A percentile compares a stretch with the other conserved stretches of the same genome.
Conservation (phyloP, 2,113 vertebrate species). For the Ophiodon elongatus region DNA sequence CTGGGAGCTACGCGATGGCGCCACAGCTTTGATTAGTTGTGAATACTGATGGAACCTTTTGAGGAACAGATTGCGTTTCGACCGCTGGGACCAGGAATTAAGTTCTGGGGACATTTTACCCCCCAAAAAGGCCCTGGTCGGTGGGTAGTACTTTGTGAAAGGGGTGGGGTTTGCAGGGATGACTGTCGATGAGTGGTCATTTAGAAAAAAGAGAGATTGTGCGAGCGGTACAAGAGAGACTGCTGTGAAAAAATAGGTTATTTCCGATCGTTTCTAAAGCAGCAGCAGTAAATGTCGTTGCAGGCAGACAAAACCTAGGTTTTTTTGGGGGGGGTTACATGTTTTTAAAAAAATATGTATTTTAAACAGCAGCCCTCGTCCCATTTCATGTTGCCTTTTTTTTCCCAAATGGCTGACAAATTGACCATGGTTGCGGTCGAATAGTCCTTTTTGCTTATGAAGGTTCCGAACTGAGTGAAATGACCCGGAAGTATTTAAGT, state of each 20-base stretch:
- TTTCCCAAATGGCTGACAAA: background rate
- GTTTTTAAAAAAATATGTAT: too few relatives aligned
- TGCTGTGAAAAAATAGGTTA: background rate
- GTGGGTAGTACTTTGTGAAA: too few relatives aligned
- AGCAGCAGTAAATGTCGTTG: background rate
- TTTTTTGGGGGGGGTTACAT: too few relatives aligned
- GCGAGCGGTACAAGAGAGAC: background rate
- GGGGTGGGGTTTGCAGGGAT: too few relatives aligned
- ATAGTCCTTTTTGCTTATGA: too few relatives aligned
- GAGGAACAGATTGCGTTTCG: background rate
- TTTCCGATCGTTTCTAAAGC: background rate
- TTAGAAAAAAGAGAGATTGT: too few relatives aligned
- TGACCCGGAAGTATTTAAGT: too few relatives aligned
- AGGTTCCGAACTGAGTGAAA: too few relatives aligned
- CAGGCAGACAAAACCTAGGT: background rate
- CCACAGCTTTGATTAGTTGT: conserved; percentile 24
- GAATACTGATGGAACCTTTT: background rate
- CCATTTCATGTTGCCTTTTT: background rate
- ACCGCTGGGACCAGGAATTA: background rate
- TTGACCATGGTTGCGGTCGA: too few relatives aligned
- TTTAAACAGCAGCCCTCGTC: background rate
- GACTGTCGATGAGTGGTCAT: too few relatives aligned
- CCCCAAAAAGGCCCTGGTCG: too few relatives aligned
- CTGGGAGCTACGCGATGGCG: background rate
- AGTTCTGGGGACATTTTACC: too few relatives aligned